These are phyloP conservation scores for Semaprochilodus insignis DNA, from an alignment of 2,797 vertebrate species.

Conservation along the genomic window DNA sequence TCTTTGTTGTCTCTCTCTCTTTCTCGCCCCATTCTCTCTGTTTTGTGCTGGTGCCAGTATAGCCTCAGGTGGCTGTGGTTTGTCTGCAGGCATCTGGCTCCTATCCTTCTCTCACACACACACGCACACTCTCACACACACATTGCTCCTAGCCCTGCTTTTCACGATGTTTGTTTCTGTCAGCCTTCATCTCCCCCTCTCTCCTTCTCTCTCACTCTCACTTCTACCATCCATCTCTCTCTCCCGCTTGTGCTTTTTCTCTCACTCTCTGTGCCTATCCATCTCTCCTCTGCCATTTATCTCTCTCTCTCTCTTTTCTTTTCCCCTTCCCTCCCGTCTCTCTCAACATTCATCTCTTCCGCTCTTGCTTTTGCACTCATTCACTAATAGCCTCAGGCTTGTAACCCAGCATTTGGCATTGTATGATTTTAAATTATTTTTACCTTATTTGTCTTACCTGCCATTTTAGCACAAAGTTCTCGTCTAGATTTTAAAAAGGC, in stretches of 20 bases:
- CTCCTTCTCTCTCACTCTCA: conserved; percentile 18
- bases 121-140: conserved; percentile 60
- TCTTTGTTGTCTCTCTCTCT: conserved; percentile 11
- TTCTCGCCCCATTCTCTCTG: conserved; percentile 21
- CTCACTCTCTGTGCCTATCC: background rate
- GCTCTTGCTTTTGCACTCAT: conserved; percentile 41
- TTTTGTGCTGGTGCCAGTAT: conserved; percentile 53
- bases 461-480: conserved; percentile 45
- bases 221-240: conserved; percentile 17
- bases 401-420: conserved; percentile 24
- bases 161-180: conserved; percentile 38
- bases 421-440: conserved; percentile 53
- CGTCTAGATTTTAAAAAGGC: background rate
- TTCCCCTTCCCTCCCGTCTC: conserved; percentile 38
- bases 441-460: conserved; percentile 49
- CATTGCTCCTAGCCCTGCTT: conserved; percentile 58
- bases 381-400: conserved; percentile 50
- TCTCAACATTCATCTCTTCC: conserved; percentile 32
- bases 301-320: conserved; percentile 40
- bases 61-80: conserved; percentile 61
- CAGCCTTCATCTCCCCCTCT: conserved; percentile 22
- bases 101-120: conserved; percentile 55
- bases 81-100: conserved; percentile 71
- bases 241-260: conserved; percentile 19
- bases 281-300: conserved; percentile 42